A percentile compares a stretch with the other conserved stretches of the same genome.
phyloP scores from a whole-genome alignment of 2,797 vertebrate species.

The Otolemur crassicaudatus region DNA sequence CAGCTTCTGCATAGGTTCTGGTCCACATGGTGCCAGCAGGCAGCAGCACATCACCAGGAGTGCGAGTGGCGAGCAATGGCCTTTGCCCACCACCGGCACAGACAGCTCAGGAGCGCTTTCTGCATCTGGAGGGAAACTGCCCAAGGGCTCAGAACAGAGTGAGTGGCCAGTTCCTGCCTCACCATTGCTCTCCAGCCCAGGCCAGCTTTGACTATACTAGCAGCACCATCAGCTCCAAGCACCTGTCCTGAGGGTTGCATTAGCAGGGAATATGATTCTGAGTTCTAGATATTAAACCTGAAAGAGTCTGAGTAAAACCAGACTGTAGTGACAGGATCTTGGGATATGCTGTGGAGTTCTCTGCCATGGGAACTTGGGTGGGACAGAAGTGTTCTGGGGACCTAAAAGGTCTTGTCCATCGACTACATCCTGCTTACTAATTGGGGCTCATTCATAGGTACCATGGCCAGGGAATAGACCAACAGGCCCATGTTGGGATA shows the following conservation, averaged over 20 bases:
- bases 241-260: not conserved
- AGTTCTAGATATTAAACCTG: not conserved
- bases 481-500: not conserved
- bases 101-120: slow-evolving; percentile 80
- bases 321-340: not conserved
- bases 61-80: slow-evolving; percentile 82
- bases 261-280: not conserved
- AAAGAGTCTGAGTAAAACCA: not conserved
- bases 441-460: not conserved
- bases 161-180: slow-evolving; percentile 50
- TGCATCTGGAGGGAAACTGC: slow-evolving; percentile 83
- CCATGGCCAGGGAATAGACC: not conserved
- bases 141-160: slow-evolving; percentile 82
- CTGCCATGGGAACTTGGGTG: not conserved
- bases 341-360: not conserved
- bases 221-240: not conserved
- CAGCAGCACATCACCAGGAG: slow-evolving; percentile 79
- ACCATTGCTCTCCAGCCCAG: not conserved
- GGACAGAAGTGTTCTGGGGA: not conserved
- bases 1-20: slow-evolving; percentile 85
- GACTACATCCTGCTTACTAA: not conserved
- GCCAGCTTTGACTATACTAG: not conserved
- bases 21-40: slow-evolving; percentile 87
- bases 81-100: slow-evolving; percentile 65
- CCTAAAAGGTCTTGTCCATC: not conserved